Base-by-base conservation (phyloP, 2,888 invertebrate genomes). In the Lasioglossum villosulum region DNA sequence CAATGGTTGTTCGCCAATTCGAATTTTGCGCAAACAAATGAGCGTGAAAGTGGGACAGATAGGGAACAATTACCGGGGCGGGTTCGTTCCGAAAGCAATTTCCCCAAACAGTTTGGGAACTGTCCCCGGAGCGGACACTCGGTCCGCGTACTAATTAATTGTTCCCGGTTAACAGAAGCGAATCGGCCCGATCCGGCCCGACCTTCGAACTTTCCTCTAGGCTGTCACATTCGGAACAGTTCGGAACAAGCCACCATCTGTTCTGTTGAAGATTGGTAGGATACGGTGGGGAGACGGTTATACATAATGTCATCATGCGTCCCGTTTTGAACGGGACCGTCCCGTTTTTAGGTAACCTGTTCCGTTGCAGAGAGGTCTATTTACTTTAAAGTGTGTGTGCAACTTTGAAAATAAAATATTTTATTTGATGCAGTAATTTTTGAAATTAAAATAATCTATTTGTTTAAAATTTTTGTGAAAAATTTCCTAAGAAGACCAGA, bases 51-150 rank as follows among this genome's bases (percentile, higher is more conserved):
- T 66, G 66, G 66, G 10, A 66, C 30, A 66, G 66, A 66, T 34
- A 34, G 34, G 34, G 66, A 34, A 66, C 66, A 63, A 63, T 63
- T 66, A 34, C 19, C 66, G 66, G 23, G 30, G 30, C 30, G 16
- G 14, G 30, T 74, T 52, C 19, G 66, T 23, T 68, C 68, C 82
- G 73, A 76, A 73, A 82, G 42, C 66, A 66, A 66, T 66, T 66
- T 66, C 34, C 66, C 66, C 19, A 66, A 63, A 66, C 66, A 34
- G 66, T 66, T 66, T 16, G 8, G 30, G 66, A 66, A 66, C 66
- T 34, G 34, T 19, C 19, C 66, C 63, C 30, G 63, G 8, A 66
- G 66, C 34, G 66, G 63, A 63, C 63, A 63, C 66, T 66, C 66
- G 66, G 66, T 19, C 66, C 34, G 30, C 30, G 66, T 30, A 34